These are phyloP conservation scores for Lagocephalus sceleratus DNA, from an alignment of 2,797 vertebrate species.

Conservation along the genomic window DNA sequence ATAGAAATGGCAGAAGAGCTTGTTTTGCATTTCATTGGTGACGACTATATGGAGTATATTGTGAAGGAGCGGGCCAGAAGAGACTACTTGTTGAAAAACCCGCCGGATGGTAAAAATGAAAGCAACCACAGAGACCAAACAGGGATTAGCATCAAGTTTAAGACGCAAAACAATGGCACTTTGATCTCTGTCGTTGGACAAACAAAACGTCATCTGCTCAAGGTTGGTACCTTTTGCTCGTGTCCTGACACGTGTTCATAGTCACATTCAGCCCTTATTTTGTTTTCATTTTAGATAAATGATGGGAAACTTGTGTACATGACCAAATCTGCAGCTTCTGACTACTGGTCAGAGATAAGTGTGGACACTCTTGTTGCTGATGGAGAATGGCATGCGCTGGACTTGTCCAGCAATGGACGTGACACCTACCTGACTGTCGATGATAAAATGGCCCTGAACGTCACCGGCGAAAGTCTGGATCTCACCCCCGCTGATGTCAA, in stretches of 20 bases:
- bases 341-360: constrained; percentile 48
- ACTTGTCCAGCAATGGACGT: constrained; percentile 44
- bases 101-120: constrained; percentile 24
- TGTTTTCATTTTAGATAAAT: constrained; percentile 57
- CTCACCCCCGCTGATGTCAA: constrained; percentile 52
- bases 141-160: constrained; percentile 68
- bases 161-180: constrained; percentile 61
- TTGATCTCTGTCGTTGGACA: constrained; percentile 58
- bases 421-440: constrained; percentile 59
- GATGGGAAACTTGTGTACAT: constrained; percentile 58
- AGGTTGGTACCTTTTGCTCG: constrained; percentile 42
- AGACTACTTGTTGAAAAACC: constrained; percentile 58
- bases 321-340: constrained; percentile 48
- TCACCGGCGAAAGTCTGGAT: constrained; percentile 46
- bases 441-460: constrained; percentile 53
- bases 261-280: neutral
- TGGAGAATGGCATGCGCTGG: constrained; percentile 72
- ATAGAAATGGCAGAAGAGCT: constrained; percentile 69
- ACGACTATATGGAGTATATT: constrained; percentile 70
- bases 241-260: neutral
- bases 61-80: constrained; percentile 75
- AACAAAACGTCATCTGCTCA: constrained; percentile 41
- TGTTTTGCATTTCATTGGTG: constrained; percentile 60
- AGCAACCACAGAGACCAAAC: constrained; percentile 24
- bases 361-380: constrained; percentile 61